These are phyloP conservation scores for Morone saxatilis DNA, from an alignment of 2,113 vertebrate species.

Conservation along the genomic window DNA sequence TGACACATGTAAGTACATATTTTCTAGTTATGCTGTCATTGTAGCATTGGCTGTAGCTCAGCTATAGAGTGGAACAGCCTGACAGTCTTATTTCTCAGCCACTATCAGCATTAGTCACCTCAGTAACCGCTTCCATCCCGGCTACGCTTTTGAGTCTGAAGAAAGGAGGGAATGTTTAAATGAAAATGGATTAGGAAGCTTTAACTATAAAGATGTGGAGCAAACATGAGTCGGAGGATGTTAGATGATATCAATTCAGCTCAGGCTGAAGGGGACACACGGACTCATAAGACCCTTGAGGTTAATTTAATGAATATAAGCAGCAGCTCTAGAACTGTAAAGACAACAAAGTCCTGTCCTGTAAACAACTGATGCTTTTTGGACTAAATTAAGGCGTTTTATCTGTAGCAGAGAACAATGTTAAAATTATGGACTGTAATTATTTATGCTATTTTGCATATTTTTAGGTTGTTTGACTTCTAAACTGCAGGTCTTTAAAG, in stretches of 20 bases:
- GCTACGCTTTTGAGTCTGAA: not conserved
- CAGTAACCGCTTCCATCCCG: not conserved
- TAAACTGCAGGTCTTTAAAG: not conserved
- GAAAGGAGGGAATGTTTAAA: not conserved
- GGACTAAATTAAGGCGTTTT: not conserved
- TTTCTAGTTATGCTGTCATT: conserved; percentile 13
- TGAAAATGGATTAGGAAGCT: not conserved
- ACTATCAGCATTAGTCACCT: not conserved
- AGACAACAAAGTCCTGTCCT: not conserved
- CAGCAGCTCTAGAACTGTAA: not conserved
- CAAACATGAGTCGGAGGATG: not conserved
- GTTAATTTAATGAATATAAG: not conserved
- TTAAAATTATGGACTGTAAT: not conserved
- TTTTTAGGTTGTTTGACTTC: not conserved
- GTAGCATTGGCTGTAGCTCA: not conserved
- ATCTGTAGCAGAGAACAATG: not conserved
- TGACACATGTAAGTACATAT: conserved; percentile 14
- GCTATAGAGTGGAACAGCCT: not conserved
- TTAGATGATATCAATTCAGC: conserved; percentile 5
- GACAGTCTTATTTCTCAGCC: not conserved
- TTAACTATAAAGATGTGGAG: not conserved
- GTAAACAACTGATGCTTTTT: not conserved
- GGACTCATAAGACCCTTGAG: not conserved
- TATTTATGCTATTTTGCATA: not conserved
- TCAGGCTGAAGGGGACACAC: not conserved